phyloP scores from a whole-genome alignment of 2,888 invertebrate genomes.

The Meiosimyza decipiens region DNA sequence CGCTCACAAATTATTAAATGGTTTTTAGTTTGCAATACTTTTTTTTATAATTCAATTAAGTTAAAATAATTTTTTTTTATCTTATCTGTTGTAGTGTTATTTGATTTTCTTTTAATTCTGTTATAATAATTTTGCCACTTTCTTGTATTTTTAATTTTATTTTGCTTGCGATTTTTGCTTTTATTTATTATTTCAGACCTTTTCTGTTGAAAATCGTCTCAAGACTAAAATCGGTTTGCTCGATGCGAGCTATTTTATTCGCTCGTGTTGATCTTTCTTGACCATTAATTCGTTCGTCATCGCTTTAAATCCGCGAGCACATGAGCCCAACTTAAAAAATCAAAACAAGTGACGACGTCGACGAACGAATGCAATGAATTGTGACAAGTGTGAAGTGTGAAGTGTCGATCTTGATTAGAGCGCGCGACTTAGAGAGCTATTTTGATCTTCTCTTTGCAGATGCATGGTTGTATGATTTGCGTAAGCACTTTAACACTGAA shows the following conservation, averaged over 20 bases:
- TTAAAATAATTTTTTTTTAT: conserved; percentile 6
- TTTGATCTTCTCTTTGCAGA: too few species aligned
- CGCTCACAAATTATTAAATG: background rate
- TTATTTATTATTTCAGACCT: conserved; percentile 12
- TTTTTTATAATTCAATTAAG: too few species aligned
- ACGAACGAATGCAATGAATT: too few species aligned
- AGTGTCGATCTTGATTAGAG: conserved; percentile 1
- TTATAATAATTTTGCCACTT: background rate
- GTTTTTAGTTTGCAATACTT: too few species aligned
- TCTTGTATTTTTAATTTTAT: background rate
- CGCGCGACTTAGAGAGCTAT: too few species aligned
- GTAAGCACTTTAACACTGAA: too few species aligned
- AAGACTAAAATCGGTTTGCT: conserved; percentile 54
- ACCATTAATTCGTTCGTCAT: background rate
- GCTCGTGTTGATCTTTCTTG: conserved; percentile 11
- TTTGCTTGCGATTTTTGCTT: background rate
- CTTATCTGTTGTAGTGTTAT: conserved; percentile 14
- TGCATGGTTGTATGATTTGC: too few species aligned
- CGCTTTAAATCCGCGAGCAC: too few species aligned
- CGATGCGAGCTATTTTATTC: conserved; percentile 50
- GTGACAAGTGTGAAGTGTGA: too few species aligned
- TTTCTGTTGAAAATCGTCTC: conserved; percentile 47
- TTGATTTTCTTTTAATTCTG: conserved; percentile 21
- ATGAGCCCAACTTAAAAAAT: too few species aligned
- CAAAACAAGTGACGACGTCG: too few species aligned